Conservation (phyloP, 2,797 vertebrate species). For the Muscicapa striata region DNA sequence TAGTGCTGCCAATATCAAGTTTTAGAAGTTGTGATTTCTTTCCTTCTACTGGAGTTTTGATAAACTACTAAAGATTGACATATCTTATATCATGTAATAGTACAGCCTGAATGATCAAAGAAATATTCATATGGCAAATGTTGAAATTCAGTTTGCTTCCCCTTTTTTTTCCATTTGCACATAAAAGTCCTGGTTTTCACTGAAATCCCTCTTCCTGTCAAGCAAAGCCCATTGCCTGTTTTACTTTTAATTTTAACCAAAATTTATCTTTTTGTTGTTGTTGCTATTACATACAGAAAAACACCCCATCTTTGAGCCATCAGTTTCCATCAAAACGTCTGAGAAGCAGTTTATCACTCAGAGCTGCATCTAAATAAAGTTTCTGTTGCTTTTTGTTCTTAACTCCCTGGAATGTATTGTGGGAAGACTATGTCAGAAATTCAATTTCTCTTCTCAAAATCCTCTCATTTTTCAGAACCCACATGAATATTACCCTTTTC, state of each 20-base stretch:
- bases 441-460: neutral
- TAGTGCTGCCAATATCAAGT: neutral
- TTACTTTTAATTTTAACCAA: neutral
- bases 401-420: conserved; percentile 21
- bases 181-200: neutral
- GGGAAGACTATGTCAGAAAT: conserved; percentile 35
- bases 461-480: neutral
- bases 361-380: neutral
- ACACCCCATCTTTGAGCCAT: neutral
- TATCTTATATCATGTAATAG: neutral
- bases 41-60: neutral
- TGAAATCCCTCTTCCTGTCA: neutral
- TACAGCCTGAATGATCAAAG: neutral
- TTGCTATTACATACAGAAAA: neutral
- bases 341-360: neutral
- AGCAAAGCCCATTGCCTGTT: neutral
- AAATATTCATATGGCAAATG: neutral
- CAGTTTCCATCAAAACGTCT: neutral
- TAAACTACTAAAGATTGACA: neutral
- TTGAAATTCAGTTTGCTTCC: neutral
- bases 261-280: neutral
- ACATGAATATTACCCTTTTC: neutral
- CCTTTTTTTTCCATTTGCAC: neutral
- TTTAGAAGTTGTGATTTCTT: neutral
- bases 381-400: neutral